Evolutionary conservation across 2,888 invertebrate species (phyloP).

Genomic region (Lysandra bellargus): DNA sequence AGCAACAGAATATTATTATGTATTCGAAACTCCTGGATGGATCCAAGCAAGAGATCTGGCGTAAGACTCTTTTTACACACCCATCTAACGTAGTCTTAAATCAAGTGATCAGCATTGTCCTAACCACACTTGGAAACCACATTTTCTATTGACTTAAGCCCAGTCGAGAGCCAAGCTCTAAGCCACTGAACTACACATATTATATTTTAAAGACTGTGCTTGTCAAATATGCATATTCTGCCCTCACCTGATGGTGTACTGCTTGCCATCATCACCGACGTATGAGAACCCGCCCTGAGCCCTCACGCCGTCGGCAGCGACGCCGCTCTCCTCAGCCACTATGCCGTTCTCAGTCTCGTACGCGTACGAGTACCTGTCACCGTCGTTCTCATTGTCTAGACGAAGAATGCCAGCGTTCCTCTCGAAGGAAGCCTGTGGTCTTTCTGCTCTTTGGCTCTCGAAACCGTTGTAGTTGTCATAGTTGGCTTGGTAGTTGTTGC

Average conservation of each 20-base stretch:
- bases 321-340: slow-evolving; percentile 70
- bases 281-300: slow-evolving; percentile 71
- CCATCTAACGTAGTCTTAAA: too few species aligned
- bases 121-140: too few species aligned
- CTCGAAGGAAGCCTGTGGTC: slow-evolving; percentile 63
- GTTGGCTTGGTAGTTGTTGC: background rate
- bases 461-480: background rate
- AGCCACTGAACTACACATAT: background rate
- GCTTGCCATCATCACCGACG: slow-evolving; percentile 70
- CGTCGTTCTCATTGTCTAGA: slow-evolving; percentile 66
- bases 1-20: background rate
- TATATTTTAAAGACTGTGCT: background rate
- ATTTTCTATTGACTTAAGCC: background rate
- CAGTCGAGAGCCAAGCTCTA: background rate
- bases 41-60: too few species aligned
- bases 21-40: background rate
- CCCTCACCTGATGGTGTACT: slow-evolving; percentile 54
- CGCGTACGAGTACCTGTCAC: slow-evolving; percentile 64
- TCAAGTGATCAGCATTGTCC: too few species aligned
- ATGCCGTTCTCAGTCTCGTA: slow-evolving; percentile 75
- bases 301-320: slow-evolving; percentile 68
- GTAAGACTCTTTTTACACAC: too few species aligned
- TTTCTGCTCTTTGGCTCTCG: slow-evolving; percentile 51
- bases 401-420: slow-evolving; percentile 66
- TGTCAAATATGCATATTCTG: background rate